Percentiles rank a stretch among this genome's conserved stretches.
phyloP scores from a whole-genome alignment of 1,140 invertebrate genomes.

The Druon quercuslanigerum region DNA sequence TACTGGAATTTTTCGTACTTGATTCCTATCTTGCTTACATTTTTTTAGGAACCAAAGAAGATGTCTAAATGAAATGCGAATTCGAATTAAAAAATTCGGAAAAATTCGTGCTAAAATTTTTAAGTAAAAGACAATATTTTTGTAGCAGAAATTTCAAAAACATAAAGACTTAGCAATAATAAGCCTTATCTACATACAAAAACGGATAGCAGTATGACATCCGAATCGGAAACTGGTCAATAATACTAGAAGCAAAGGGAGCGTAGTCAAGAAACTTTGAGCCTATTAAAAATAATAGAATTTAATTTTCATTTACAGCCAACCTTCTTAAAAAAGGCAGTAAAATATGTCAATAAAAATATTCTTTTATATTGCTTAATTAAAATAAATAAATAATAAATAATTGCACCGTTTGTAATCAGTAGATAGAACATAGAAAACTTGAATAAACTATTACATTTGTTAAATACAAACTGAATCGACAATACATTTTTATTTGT shows the following conservation, averaged over 20 bases:
- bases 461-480: constrained; percentile 8
- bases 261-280: neutral
- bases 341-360: neutral
- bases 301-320: neutral
- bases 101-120: too few species aligned
- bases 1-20: too few species aligned
- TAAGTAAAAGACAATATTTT: too few species aligned
- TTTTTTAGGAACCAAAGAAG: too few species aligned
- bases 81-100: too few species aligned
- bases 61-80: too few species aligned
- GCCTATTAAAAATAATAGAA: neutral
- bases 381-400: too few species aligned
- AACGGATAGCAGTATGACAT: neutral
- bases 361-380: too few species aligned
- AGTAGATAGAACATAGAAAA: neutral
- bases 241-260: neutral
- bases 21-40: too few species aligned
- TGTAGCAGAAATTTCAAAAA: too few species aligned
- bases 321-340: neutral
- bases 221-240: neutral
- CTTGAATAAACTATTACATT: neutral
- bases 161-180: neutral
- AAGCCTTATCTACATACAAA: neutral
- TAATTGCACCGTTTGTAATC: too few species aligned
- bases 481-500: constrained; percentile 2